These are phyloP conservation scores for Aegotheles bennettii DNA, from an alignment of 2,113 vertebrate genomes.

Conservation along the genomic window DNA sequence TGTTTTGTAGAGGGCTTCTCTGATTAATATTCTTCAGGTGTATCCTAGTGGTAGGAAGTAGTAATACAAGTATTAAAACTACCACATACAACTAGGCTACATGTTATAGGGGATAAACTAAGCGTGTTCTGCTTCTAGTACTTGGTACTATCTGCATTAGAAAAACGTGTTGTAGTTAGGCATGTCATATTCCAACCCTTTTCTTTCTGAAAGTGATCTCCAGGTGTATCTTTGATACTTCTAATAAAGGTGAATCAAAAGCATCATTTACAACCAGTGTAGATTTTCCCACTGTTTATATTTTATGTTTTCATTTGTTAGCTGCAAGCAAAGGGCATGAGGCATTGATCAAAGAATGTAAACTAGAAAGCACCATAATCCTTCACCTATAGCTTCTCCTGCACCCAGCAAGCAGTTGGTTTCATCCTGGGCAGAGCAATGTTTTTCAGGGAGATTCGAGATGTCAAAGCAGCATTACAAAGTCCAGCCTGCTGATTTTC, in stretches of 20 bases:
- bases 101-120: not conserved
- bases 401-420: not conserved
- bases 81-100: accelerated
- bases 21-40: not conserved
- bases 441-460: not conserved
- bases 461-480: not conserved
- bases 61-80: not conserved
- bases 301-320: not conserved
- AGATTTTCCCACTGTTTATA: not conserved
- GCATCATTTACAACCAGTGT: not conserved
- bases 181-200: accelerated
- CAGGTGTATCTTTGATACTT: not conserved
- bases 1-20: not conserved
- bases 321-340: not conserved
- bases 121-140: not conserved
- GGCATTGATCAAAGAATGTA: not conserved
- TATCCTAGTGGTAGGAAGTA: not conserved
- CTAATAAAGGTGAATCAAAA: not conserved
- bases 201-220: not conserved
- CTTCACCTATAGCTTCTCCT: not conserved
- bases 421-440: not conserved
- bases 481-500: not conserved
- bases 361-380: not conserved
- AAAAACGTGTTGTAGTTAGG: not conserved
- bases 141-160: not conserved